Evolutionary conservation across 2,797 vertebrate genomes (phyloP).

Genomic region (Smutsia gigantea): DNA sequence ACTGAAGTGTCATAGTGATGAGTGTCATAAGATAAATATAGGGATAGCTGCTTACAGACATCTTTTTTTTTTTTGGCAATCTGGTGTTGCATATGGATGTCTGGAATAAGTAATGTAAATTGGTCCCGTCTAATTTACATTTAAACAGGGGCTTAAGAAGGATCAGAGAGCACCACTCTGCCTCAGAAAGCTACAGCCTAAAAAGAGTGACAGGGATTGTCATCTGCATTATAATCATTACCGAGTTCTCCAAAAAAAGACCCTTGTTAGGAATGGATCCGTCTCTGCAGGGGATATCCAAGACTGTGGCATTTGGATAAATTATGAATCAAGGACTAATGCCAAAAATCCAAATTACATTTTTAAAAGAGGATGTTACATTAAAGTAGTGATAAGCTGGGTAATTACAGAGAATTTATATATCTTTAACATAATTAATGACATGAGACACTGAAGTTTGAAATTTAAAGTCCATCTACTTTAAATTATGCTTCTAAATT

Average conservation of each 20-base stretch:
- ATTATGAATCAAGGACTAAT: slow-evolving; percentile 64
- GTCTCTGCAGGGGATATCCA: slow-evolving; percentile 66
- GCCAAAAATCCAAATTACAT: slow-evolving; percentile 76
- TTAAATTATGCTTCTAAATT: slow-evolving; percentile 81
- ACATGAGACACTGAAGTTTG: slow-evolving; percentile 71
- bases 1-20: slow-evolving; percentile 59
- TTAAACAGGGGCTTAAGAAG: slow-evolving; percentile 79
- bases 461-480: slow-evolving; percentile 78
- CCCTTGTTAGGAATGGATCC: slow-evolving; percentile 57
- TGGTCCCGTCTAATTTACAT: slow-evolving; percentile 79
- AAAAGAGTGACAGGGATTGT: slow-evolving; percentile 71
- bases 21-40: slow-evolving; percentile 73
- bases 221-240: slow-evolving; percentile 74
- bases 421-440: slow-evolving; percentile 83
- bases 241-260: not conserved
- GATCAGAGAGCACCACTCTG: slow-evolving; percentile 71
- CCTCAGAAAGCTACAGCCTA: slow-evolving; percentile 65
- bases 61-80: slow-evolving; percentile 58
- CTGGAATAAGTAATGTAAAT: slow-evolving; percentile 74
- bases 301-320: slow-evolving; percentile 37
- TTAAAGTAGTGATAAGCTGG: slow-evolving; percentile 75
- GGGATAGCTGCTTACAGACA: slow-evolving; percentile 64
- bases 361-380: slow-evolving; percentile 72
- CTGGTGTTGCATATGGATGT: slow-evolving; percentile 77
- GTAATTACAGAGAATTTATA: slow-evolving; percentile 81